Percentiles rank a stretch among this genome's conserved stretches.
phyloP scores from a whole-genome alignment of 2,888 invertebrate species.

The Netelia melanura region DNA sequence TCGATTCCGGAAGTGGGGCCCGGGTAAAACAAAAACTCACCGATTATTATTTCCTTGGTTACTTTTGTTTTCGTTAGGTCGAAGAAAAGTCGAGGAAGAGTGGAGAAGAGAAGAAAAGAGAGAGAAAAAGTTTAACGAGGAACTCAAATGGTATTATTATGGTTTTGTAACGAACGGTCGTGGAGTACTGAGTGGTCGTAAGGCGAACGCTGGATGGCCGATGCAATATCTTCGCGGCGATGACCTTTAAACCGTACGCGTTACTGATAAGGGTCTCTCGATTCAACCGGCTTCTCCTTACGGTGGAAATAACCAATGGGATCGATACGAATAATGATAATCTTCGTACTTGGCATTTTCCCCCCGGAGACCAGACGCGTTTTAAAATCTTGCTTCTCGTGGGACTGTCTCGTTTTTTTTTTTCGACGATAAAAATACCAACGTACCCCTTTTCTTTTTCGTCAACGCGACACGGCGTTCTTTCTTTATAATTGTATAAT shows the following conservation, averaged over 20 bases:
- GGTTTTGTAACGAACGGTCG: conserved; percentile 45
- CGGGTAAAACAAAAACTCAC: conserved; percentile 19
- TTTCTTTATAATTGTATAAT: too few species aligned
- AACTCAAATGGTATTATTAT: background rate
- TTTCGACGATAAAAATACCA: conserved; percentile 2
- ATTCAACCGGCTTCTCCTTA: conserved; percentile 68
- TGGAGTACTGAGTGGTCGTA: conserved; percentile 64
- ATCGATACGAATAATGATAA: conserved; percentile 18
- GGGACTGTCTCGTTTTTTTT: background rate
- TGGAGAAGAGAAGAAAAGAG: background rate
- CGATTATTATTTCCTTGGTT: conserved; percentile 26
- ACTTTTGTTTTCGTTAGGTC: background rate
- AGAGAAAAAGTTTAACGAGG: background rate
- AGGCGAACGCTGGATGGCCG: conserved; percentile 70
- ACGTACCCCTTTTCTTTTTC: background rate
- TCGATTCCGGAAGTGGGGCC: background rate
- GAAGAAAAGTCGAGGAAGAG: background rate
- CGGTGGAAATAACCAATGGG: conserved; percentile 64
- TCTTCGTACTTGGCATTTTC: background rate
- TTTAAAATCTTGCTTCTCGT: background rate
- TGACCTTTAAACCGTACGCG: conserved; percentile 81
- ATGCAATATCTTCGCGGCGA: conserved; percentile 77
- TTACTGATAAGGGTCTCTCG: conserved; percentile 75
- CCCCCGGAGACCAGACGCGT: too few species aligned
- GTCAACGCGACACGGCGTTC: background rate